These are phyloP conservation scores for Ophthalmolycus amberensis DNA, from an alignment of 2,113 vertebrate species.

Conservation along the genomic window DNA sequence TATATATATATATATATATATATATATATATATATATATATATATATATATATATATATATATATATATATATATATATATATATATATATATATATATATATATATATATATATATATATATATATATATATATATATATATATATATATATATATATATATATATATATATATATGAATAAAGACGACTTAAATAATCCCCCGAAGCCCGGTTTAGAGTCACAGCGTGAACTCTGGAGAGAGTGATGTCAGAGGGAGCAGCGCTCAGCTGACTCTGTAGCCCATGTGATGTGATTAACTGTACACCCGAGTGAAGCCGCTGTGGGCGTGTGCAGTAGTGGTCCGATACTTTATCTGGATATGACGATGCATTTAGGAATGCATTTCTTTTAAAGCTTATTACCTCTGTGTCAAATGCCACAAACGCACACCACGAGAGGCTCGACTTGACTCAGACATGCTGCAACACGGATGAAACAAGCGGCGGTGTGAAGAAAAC, in stretches of 20 bases:
- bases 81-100: too few relatives aligned
- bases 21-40: too few relatives aligned
- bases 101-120: too few relatives aligned
- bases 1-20: too few relatives aligned
- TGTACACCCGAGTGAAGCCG: not conserved
- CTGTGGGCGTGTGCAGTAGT: constrained; percentile 6
- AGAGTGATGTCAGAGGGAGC: not conserved
- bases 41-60: too few relatives aligned
- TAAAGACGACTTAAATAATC: too few relatives aligned
- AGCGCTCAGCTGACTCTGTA: not conserved
- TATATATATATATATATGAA: too few relatives aligned
- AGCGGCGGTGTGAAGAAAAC: not conserved
- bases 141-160: too few relatives aligned
- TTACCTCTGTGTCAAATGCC: not conserved
- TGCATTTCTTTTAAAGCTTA: not conserved
- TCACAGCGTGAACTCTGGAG: not conserved
- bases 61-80: too few relatives aligned
- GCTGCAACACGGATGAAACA: not conserved
- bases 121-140: too few relatives aligned
- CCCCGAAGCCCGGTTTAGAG: not conserved
- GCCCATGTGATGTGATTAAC: constrained; percentile 35
- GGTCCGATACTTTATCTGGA: not conserved
- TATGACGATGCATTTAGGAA: not conserved
- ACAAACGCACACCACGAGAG: not conserved
- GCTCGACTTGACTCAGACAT: not conserved